Evolutionary conservation across 2,113 vertebrate species (phyloP), one percentile per base, ranked within the genome.

Genomic region (Triplophysa tibetana): DNA sequence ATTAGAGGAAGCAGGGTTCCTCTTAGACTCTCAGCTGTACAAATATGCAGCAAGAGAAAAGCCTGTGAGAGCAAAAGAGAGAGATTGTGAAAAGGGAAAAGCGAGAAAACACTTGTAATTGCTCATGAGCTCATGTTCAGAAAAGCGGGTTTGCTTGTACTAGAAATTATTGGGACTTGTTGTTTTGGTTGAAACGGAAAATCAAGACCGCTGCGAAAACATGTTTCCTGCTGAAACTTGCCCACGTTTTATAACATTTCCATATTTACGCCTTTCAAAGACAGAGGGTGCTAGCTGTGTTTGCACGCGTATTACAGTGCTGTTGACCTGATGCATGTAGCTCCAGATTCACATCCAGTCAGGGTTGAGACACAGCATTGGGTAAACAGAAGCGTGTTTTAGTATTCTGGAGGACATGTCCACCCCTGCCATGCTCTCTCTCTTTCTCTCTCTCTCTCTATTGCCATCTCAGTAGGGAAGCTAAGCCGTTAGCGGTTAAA

Each of bases 11-110:
- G 43, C 45, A 1, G 74, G 61, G 61, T 50, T 52, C 16, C 50
- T 52, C 50, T 6, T 29, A 17, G 43, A 52, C 60, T 64, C 41
- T 65, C 43, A 52, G 45, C 74, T 65, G 61, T 76, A 54, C 61
- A 76, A 64, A 76, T 76, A 65, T 76, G 54, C 79, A 75, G 68
- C 69, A 38, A 61, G 38, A 60, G 41, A 58, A 54, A 73, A 43
- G 43, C 61, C 56, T 64, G 43, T n/a, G 50, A 78, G 69, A 78
- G 75, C 45, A 13, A 67, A 78, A 69, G 81, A 65, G 77, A 23
- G 60, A 61, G 70, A 24, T 33, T 21, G 29, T 41, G 29, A 13
- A 38, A 43, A 23, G 33, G 21, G 38, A 61, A 38, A 52, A 76
- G 74, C 7, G 1, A 45, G 61, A 38, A 76, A 76, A 76, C 74